Evolutionary conservation across 2,113 vertebrate genomes (phyloP).

Genomic region (Hippocampus zosterae): DNA sequence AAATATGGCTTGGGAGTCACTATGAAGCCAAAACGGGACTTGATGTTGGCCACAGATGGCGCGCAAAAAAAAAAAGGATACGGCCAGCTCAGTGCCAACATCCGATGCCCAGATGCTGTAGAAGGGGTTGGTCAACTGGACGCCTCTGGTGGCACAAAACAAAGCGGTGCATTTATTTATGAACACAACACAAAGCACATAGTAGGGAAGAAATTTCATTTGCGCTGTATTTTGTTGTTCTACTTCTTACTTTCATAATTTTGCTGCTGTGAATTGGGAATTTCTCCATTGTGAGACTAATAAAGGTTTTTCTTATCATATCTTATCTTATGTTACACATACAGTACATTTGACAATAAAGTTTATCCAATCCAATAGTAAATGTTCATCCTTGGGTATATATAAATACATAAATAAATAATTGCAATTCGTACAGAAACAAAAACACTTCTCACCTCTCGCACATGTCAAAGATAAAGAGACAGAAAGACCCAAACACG

Average conservation of each 20-base stretch:
- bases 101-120: conserved; percentile 97
- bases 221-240: too few species aligned
- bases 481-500: conserved; percentile 93
- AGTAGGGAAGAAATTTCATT: too few species aligned
- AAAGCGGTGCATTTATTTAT: not conserved
- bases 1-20: not conserved
- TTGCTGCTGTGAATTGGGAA: too few species aligned
- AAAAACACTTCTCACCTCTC: conserved; percentile 80
- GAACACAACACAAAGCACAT: not conserved
- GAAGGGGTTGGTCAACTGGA: conserved; percentile 96
- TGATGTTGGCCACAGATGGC: not conserved
- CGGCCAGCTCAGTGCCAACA: conserved; percentile 89
- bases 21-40: too few species aligned
- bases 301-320: too few species aligned
- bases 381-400: not conserved
- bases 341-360: too few species aligned
- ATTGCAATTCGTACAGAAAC: not conserved
- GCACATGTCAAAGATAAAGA: conserved; percentile 98
- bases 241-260: too few species aligned
- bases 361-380: too few species aligned
- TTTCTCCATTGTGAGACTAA: too few species aligned
- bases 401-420: not conserved
- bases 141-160: conserved; percentile 76
- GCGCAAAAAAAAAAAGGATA: conserved; percentile 76
- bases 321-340: too few species aligned